Conservation (phyloP, 2,888 invertebrate species). For the Ryuthela nishihirai region DNA sequence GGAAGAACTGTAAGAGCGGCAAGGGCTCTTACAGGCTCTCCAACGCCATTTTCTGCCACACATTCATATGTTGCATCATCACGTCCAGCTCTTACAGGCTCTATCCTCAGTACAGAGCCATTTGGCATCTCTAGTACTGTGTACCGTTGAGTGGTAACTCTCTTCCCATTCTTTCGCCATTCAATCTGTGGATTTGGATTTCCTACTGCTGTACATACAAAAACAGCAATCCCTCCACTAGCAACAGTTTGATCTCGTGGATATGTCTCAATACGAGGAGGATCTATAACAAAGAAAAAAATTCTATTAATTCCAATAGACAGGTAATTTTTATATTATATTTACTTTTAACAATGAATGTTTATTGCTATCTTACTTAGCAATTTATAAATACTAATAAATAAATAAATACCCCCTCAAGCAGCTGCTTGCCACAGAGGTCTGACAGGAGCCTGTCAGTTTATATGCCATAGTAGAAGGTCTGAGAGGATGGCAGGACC, state of each 20-base stretch:
- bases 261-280: constrained; percentile 87
- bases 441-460: too few species aligned
- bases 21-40: constrained; percentile 86
- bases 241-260: constrained; percentile 90
- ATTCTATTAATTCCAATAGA: too few species aligned
- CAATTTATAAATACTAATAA: too few species aligned
- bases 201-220: constrained; percentile 87
- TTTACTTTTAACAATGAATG: too few species aligned
- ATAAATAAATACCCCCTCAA: too few species aligned
- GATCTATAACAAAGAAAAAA: constrained; percentile 58
- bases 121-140: constrained; percentile 57
- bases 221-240: constrained; percentile 86
- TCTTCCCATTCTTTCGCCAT: constrained; percentile 94
- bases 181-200: constrained; percentile 77
- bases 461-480: too few species aligned
- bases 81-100: constrained; percentile 73
- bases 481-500: too few species aligned
- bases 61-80: constrained; percentile 94
- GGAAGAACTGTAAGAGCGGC: constrained; percentile 86
- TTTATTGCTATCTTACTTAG: too few species aligned
- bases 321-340: too few species aligned
- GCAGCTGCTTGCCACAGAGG: too few species aligned
- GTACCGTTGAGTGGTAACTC: constrained; percentile 61
- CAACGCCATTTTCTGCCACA: constrained; percentile 94
- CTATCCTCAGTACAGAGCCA: constrained; percentile 83